phyloP scores from a whole-genome alignment of 2,113 vertebrate species.

The Cranoglanis bouderius region DNA sequence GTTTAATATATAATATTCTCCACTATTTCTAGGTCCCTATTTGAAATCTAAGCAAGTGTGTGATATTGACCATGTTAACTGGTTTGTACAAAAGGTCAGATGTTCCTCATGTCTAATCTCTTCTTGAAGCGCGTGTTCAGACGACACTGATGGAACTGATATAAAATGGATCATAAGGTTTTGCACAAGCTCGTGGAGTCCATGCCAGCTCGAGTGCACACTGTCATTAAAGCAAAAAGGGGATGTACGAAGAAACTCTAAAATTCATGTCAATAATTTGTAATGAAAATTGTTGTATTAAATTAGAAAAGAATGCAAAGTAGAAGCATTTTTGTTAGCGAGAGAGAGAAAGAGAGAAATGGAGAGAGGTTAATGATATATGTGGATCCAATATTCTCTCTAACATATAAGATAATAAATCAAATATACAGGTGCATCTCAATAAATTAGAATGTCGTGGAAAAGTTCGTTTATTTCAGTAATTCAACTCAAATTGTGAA shows the following conservation, averaged over 20 bases:
- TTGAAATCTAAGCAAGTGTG: background rate
- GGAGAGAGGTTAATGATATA: background rate
- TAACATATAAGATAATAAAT: background rate
- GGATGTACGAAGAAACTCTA: background rate
- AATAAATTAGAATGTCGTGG: too few species aligned
- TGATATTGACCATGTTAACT: background rate
- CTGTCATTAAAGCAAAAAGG: background rate
- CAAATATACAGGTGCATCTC: too few species aligned
- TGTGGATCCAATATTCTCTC: background rate
- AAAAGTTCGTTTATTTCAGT: too few species aligned
- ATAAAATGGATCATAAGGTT: background rate
- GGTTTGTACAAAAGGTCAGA: too few species aligned
- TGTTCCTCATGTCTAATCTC: too few species aligned
- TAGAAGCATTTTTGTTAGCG: too few species aligned
- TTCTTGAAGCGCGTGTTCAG: background rate
- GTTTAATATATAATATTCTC: background rate
- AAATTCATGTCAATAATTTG: too few species aligned
- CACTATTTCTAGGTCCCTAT: background rate
- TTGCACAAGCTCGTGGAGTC: background rate
- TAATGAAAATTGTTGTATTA: too few species aligned
- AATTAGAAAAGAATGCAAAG: too few species aligned
- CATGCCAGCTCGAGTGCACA: background rate
- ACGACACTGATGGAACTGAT: too few species aligned
- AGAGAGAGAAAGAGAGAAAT: too few species aligned
- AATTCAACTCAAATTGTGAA: too few species aligned